phyloP scores from a whole-genome alignment of 2,888 invertebrate genomes.

The Drosophila birchii region DNA sequence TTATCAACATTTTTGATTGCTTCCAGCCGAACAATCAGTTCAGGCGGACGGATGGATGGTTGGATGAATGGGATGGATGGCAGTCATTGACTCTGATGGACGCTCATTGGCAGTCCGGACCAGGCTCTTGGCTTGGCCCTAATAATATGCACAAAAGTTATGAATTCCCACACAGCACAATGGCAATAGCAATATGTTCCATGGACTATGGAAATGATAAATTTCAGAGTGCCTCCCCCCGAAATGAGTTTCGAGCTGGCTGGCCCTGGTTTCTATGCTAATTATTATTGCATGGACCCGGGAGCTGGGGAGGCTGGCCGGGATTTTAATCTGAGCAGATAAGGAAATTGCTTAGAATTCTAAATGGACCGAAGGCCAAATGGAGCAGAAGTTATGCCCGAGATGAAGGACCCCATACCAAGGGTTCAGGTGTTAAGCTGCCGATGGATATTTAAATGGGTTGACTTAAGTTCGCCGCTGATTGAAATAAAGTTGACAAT shows the following conservation, averaged over 20 bases:
- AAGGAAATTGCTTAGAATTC: conserved; percentile 77
- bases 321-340: conserved; percentile 75
- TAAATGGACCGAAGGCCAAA: conserved; percentile 64
- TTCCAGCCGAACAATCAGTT: conserved; percentile 77
- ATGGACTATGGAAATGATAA: conserved; percentile 61
- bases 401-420: background rate
- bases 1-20: conserved; percentile 82
- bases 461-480: conserved; percentile 20
- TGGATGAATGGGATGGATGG: conserved; percentile 18
- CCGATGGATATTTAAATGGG: conserved; percentile 63
- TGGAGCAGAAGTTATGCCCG: conserved; percentile 69
- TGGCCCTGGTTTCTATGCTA: conserved; percentile 58
- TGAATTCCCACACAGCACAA: conserved; percentile 63
- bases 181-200: conserved; percentile 61
- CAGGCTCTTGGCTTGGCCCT: conserved; percentile 30
- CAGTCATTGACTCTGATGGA: conserved; percentile 50
- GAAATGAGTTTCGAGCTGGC: conserved; percentile 32
- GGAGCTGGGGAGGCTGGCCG: conserved; percentile 47
- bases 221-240: conserved; percentile 47
- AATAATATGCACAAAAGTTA: conserved; percentile 78
- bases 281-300: conserved; percentile 67
- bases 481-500: conserved; percentile 66
- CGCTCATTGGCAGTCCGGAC: conserved; percentile 61
- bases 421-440: conserved; percentile 65
- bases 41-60: background rate